Percentiles rank a stretch among this genome's conserved stretches.
Conservation (phyloP, 2,888 invertebrate species). For the Trissolcus japonicus region DNA sequence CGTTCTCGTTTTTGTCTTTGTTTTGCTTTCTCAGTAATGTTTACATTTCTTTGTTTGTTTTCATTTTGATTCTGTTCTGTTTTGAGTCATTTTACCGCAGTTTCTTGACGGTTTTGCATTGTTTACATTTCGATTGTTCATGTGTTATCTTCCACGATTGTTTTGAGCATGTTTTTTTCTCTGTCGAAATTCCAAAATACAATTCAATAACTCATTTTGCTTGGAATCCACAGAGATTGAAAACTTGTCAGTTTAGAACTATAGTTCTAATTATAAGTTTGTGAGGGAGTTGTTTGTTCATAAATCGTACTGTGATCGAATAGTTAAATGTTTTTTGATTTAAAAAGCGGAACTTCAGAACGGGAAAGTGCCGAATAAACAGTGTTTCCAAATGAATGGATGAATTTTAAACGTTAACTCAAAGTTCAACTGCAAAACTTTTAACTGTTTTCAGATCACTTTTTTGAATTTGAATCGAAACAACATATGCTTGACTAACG, state of each 20-base stretch:
- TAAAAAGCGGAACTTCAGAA: conserved; percentile 5
- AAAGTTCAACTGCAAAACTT: conserved; percentile 26
- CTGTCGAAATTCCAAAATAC: background rate
- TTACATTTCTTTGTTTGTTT: too few species aligned
- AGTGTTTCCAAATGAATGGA: conserved; percentile 39
- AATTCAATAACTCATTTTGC: background rate
- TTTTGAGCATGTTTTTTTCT: too few species aligned
- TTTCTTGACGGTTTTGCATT: background rate
- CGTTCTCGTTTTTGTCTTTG: too few species aligned
- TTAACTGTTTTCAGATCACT: background rate
- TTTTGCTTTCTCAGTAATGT: too few species aligned
- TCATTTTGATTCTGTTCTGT: too few species aligned
- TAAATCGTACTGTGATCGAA: conserved; percentile 18
- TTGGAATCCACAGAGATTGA: background rate
- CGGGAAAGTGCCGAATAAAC: conserved; percentile 25
- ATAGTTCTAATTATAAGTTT: conserved; percentile 20
- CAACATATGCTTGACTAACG: too few species aligned
- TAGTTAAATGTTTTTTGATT: conserved; percentile 40
- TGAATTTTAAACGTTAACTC: conserved; percentile 47
- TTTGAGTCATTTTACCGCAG: too few species aligned
- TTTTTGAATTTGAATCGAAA: too few species aligned
- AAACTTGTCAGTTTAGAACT: background rate
- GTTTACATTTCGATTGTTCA: too few species aligned
- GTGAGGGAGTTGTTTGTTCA: conserved; percentile 5
- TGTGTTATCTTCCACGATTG: too few species aligned